Conservation (phyloP, 2,113 vertebrate species). For the Hirundichthys speculiger region DNA sequence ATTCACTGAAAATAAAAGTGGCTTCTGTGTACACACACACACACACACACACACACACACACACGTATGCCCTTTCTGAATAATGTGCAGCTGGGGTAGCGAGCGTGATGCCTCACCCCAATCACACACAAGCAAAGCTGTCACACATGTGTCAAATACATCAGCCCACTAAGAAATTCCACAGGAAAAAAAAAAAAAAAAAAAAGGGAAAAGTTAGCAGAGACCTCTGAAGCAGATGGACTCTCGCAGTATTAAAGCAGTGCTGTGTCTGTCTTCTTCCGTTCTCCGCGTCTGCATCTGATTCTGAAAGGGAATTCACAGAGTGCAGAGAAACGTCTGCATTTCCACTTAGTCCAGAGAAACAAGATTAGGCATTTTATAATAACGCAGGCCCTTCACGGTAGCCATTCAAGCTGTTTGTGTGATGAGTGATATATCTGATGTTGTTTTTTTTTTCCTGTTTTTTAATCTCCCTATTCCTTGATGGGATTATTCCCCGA, state of each 20-base stretch:
- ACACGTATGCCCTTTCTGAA: slow-evolving; percentile 65
- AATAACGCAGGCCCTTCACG: slow-evolving; percentile 61
- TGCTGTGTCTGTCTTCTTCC: slow-evolving; percentile 58
- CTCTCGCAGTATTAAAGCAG: slow-evolving; percentile 61
- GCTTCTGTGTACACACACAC: slow-evolving; percentile 22
- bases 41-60: slow-evolving; percentile 14
- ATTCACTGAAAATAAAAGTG: slow-evolving; percentile 35
- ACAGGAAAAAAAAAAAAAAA: slow-evolving; percentile 65
- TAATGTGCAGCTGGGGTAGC: slow-evolving; percentile 81
- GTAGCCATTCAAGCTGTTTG: slow-evolving; percentile 64
- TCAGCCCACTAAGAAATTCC: slow-evolving; percentile 88
- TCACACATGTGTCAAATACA: slow-evolving; percentile 89
- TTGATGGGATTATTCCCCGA: slow-evolving; percentile 79
- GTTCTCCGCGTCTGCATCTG: slow-evolving; percentile 61
- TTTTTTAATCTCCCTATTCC: slow-evolving; percentile 70
- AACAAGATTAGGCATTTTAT: slow-evolving; percentile 78
- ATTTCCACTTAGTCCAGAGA: slow-evolving; percentile 65
- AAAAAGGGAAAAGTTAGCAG: slow-evolving; percentile 49
- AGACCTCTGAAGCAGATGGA: slow-evolving; percentile 75
- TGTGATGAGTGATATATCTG: slow-evolving; percentile 68
- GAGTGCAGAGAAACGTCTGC: slow-evolving; percentile 45
- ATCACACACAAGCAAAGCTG: slow-evolving; percentile 81
- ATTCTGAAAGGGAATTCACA: slow-evolving; percentile 50
- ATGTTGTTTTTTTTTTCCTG: slow-evolving; percentile 41
- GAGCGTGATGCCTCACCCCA: slow-evolving; percentile 76